Evolutionary conservation across 2,888 invertebrate species (phyloP), one percentile per base, ranked within the genome.

Genomic region (Archips crataeganus): DNA sequence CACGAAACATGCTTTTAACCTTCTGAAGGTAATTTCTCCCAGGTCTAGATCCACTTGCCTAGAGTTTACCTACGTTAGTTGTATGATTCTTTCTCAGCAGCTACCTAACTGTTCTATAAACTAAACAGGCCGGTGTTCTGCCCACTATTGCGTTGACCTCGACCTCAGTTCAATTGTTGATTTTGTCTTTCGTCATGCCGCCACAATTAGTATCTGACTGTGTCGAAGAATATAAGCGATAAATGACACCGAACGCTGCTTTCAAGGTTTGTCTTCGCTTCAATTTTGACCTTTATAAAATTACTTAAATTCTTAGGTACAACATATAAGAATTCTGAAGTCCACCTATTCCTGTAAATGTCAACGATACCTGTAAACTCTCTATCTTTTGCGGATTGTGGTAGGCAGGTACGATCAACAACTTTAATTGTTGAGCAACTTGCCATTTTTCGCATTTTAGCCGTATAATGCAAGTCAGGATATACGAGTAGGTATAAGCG

Each of bases 121-220:
- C 57, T 9, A 45, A 62, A 62, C 62, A 15, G 42, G 36, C 36
- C 42, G 10, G 23, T 62, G 15, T 45, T 64, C 47, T 9, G 34
- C 13, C 47, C 63, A 60, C 60, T 36, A n/a, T 60, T 60, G 34
- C 60, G 39, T 2, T 60, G 60, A 34, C 47, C 63, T 34, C 47
- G 47, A 47, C 63, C 47, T n/a, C 47, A 34, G 45, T 34, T 45
- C 34, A 34, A 49, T 64, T 64, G 63, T 64, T 49, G 63, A 64
- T 49, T 64, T 32, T 49, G 34, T n/a, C 32, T 64, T 34, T 64
- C 63, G 63, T 64, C 47, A 64, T 64, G 63, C 47, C 47, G 39
- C 39, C 36, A 32, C 39, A 60, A 36, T 60, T 34, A 60, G 34
- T 60, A 60, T 39, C 57, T 32, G 57, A 57, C 57, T 57, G 57